Evolutionary conservation across 92 coral and sea anemone species (phyloP).

Genomic region (Pocillopora grandis): DNA sequence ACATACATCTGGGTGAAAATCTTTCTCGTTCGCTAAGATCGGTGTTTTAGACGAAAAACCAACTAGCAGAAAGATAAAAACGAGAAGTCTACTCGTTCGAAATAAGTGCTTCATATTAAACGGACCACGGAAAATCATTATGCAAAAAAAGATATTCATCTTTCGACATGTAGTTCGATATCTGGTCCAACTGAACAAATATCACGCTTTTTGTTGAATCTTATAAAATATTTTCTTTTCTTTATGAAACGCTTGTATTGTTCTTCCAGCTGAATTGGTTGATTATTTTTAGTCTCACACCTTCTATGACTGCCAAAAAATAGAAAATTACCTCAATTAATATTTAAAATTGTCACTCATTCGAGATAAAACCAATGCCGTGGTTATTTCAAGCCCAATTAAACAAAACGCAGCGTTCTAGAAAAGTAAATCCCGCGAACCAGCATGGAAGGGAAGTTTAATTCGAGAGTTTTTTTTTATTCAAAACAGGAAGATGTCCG

Average conservation of each 20-base stretch:
- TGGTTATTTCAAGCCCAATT: no score
- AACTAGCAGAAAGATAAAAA: background rate
- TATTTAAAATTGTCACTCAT: background rate
- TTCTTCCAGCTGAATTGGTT: background rate
- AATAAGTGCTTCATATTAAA: background rate
- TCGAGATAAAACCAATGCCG: background rate
- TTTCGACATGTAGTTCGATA: background rate
- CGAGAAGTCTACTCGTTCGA: background rate
- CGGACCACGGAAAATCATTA: background rate
- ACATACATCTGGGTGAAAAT: background rate
- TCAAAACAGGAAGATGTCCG: background rate
- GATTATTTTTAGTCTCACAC: background rate
- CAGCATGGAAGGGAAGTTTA: no score
- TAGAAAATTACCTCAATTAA: background rate
- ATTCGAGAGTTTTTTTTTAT: background rate
- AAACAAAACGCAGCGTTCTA: no score
- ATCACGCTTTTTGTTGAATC: constrained; percentile 4
- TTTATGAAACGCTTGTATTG: background rate
- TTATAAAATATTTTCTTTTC: background rate
- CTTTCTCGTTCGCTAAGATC: background rate
- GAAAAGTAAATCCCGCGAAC: no score
- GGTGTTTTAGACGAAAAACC: background rate
- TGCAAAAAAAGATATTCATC: constrained; percentile 2
- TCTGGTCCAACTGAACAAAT: constrained; percentile 29
- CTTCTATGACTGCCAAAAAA: background rate